Evolutionary conservation across 1,140 invertebrate species (phyloP).

Genomic region (Cydia amplana): DNA sequence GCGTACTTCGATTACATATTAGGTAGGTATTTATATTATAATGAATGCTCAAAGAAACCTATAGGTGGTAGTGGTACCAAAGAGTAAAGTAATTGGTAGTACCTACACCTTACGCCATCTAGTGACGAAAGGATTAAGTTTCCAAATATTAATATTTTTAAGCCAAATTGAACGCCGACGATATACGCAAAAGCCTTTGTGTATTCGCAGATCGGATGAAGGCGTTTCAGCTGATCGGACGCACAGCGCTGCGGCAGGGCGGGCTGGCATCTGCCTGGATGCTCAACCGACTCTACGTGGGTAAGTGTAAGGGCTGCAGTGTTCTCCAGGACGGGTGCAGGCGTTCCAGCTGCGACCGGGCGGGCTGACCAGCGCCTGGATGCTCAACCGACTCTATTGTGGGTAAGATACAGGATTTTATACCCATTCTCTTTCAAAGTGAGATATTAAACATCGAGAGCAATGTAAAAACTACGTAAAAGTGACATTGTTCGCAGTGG

Average conservation of each 20-base stretch:
- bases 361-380: not conserved
- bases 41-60: no score
- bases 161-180: not conserved
- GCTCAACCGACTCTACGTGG: not conserved
- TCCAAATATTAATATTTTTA: no score
- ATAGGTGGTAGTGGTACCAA: no score
- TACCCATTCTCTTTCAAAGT: no score
- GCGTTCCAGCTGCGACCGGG: not conserved
- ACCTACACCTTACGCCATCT: no score
- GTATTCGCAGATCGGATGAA: not conserved
- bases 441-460: no score
- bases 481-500: not conserved
- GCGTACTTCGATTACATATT: no score
- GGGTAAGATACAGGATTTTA: not conserved
- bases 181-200: not conserved
- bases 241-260: not conserved
- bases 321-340: not conserved
- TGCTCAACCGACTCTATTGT: not conserved
- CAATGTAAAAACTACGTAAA: no score
- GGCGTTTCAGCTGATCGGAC: not conserved
- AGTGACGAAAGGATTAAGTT: no score
- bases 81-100: no score
- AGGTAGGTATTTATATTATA: no score
- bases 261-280: not conserved
- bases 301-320: no score